Evolutionary conservation across 2,888 invertebrate genomes (phyloP), one percentile per base, ranked within the genome.

Genomic region (Tenodera sinensis): DNA sequence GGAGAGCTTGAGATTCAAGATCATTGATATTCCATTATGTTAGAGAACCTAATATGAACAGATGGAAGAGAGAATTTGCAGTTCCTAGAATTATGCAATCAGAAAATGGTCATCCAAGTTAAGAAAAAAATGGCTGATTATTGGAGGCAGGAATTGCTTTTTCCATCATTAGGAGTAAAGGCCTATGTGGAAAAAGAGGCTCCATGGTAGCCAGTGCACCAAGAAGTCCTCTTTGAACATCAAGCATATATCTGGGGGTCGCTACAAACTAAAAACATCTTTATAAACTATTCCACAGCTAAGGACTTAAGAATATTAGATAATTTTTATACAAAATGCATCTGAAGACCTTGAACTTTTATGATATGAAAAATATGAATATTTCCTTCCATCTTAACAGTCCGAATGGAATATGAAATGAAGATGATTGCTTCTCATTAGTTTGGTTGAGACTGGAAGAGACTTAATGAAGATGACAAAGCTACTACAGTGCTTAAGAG

Each of bases 131-230:
- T 30, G 30, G 25, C 83, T 83, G 83, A 83, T 15, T 83, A 28
- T 6, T 27, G 85, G 54, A 47, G 42, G 87, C 87, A 87, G 87
- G 83, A 83, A 47, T n/a, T 54, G 47, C 54, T 71, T 71, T 71
- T 42, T 42, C 28, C 87, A 87, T 87, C 82, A 87, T 83, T 34
- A 87, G 87, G 87, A 87, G 87, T 87, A 87, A 28, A 87, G 87
- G 87, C 83, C 83, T 87, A 28, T 34, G 27, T 87, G 54, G 54
- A 71, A 71, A 71, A 71, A 71, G 54, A 25, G 54, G 54, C 20
- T 71, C 54, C 54, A 71, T 71, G 54, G 54, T 25, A 71, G 25
- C 15, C 54, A 42, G 12, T 42, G 42, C 42, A 42, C 42, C 42
- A 42, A 42, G 42, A 12, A 42, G 12, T 42, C 42, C 42, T 42